Percentiles rank a stretch among this genome's conserved stretches.
These are phyloP conservation scores for Anguilla pacifica DNA, from an alignment of 2,797 vertebrate species.

Conservation along the genomic window DNA sequence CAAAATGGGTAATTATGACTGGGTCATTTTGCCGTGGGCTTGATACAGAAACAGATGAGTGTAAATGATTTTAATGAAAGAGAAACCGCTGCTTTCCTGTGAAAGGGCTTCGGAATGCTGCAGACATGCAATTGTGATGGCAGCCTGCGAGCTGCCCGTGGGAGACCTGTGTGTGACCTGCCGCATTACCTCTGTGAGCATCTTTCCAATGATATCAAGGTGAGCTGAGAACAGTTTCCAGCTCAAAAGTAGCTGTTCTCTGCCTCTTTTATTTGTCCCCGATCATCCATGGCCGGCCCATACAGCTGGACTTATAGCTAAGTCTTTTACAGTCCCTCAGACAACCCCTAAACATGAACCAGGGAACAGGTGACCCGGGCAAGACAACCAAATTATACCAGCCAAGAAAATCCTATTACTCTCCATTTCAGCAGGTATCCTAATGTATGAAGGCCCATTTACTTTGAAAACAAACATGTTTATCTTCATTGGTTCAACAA, in stretches of 20 bases:
- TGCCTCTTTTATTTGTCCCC: neutral
- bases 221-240: neutral
- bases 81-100: neutral
- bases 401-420: constrained; percentile 4
- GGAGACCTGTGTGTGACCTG: neutral
- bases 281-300: neutral
- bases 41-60: neutral
- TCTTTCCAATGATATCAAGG: neutral
- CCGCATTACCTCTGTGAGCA: neutral
- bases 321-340: neutral
- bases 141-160: neutral
- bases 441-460: neutral
- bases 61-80: neutral
- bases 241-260: neutral
- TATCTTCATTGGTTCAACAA: neutral
- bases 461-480: neutral
- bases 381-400: neutral
- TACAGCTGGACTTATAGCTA: neutral
- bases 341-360: neutral
- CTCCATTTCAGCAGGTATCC: constrained; percentile 5
- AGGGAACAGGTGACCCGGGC: neutral
- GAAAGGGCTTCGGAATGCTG: neutral
- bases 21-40: neutral
- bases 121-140: neutral
- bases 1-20: neutral